Conservation (phyloP, 2,888 invertebrate species). For the Sinotaia quadrata region DNA sequence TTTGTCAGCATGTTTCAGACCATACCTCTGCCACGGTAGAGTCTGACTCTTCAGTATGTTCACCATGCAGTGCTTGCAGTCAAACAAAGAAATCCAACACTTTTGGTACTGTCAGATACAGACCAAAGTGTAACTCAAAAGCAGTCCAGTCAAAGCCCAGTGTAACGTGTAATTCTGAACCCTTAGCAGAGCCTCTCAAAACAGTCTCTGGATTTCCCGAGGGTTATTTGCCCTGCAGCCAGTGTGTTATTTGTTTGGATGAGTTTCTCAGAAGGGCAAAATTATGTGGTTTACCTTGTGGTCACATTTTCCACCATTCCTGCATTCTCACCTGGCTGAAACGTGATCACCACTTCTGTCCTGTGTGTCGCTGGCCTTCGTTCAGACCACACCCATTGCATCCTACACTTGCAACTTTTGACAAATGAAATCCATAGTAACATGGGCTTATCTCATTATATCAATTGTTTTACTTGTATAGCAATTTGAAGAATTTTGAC, state of each 20-base stretch:
- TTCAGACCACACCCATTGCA: constrained; percentile 70
- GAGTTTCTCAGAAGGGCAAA: constrained; percentile 67
- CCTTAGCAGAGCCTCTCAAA: too few relatives aligned
- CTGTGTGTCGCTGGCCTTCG: constrained; percentile 76
- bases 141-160: neutral
- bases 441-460: too few relatives aligned
- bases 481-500: too few relatives aligned
- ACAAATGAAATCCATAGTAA: too few relatives aligned
- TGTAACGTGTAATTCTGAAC: neutral
- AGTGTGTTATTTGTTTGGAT: constrained; percentile 76
- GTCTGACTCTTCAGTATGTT: neutral
- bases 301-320: constrained; percentile 75
- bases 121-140: neutral
- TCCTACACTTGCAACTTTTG: too few relatives aligned
- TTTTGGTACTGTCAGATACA: too few relatives aligned
- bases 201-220: too few relatives aligned
- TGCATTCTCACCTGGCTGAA: constrained; percentile 75
- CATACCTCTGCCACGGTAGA: neutral
- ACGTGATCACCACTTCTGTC: constrained; percentile 75
- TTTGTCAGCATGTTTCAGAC: constrained; percentile 30
- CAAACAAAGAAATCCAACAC: too few relatives aligned
- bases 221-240: constrained; percentile 69
- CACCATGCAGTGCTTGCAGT: neutral
- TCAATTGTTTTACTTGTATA: too few relatives aligned
- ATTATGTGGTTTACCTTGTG: constrained; percentile 75